A percentile compares a stretch with the other conserved stretches of the same genome.
These are phyloP conservation scores for Takifugu flavidus DNA, from an alignment of 2,113 vertebrate species.

Conservation along the genomic window DNA sequence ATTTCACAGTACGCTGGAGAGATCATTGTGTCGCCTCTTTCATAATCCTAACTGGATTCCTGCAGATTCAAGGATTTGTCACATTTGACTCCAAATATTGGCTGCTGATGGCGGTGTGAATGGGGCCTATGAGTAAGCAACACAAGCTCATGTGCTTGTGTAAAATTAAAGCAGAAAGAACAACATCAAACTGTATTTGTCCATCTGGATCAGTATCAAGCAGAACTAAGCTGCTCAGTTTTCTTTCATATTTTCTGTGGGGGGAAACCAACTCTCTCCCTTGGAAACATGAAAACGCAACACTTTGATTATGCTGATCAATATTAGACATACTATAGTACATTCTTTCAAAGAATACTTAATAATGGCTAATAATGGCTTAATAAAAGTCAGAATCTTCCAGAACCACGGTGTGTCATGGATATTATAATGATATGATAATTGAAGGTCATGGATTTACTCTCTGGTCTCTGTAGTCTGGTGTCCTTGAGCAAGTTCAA, in stretches of 20 bases:
- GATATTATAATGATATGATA: too few relatives aligned
- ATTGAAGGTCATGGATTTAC: too few relatives aligned
- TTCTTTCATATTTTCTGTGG: too few relatives aligned
- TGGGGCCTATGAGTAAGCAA: constrained; percentile 10
- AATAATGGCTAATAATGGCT: too few relatives aligned
- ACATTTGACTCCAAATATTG: constrained; percentile 47
- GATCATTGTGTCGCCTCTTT: constrained; percentile 51
- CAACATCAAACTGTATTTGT: background rate
- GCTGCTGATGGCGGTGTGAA: constrained; percentile 18
- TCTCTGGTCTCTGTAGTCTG: background rate
- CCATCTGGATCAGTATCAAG: background rate
- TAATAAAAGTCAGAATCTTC: too few relatives aligned
- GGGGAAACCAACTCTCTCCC: too few relatives aligned
- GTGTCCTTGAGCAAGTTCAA: background rate
- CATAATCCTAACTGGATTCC: constrained; percentile 60
- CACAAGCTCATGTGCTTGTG: constrained; percentile 14
- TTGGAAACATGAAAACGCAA: too few relatives aligned
- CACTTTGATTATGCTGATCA: too few relatives aligned
- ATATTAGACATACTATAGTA: too few relatives aligned
- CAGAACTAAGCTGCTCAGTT: background rate
- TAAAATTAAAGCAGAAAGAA: constrained; percentile 18
- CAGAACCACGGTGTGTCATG: too few relatives aligned
- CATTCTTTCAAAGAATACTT: too few relatives aligned
- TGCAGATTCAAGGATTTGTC: constrained; percentile 58
- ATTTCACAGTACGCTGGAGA: constrained; percentile 44